Percentiles rank a stretch among this genome's conserved stretches.
These are phyloP conservation scores for Hippocampus guttulatus DNA, from an alignment of 2,113 vertebrate species.

Conservation along the genomic window DNA sequence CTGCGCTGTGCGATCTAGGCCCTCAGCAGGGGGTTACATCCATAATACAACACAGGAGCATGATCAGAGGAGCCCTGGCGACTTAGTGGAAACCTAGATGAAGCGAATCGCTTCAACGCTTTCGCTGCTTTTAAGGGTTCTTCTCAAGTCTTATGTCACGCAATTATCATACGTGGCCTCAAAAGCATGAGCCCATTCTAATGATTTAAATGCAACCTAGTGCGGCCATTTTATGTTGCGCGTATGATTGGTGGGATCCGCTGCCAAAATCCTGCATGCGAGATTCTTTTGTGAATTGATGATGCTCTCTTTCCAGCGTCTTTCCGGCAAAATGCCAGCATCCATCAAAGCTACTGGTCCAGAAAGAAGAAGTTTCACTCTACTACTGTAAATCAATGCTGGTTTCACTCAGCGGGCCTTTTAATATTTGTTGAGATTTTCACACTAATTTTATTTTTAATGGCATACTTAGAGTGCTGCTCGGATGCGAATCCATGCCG, in stretches of 20 bases:
- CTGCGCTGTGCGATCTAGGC: constrained; percentile 30
- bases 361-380: not conserved
- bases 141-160: constrained; percentile 22
- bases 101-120: constrained; percentile 12
- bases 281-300: constrained; percentile 7
- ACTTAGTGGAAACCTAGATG: constrained; percentile 20
- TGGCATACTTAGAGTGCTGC: not conserved
- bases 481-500: not conserved
- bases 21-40: constrained; percentile 52
- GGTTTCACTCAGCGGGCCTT: not conserved
- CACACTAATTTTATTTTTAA: not conserved
- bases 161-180: not conserved
- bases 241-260: not conserved
- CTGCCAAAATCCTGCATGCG: constrained; percentile 9
- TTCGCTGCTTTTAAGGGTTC: constrained; percentile 9
- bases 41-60: constrained; percentile 58
- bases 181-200: not conserved
- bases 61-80: constrained; percentile 37
- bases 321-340: not conserved
- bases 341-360: not conserved
- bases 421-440: not conserved
- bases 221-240: not conserved
- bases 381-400: not conserved
- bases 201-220: not conserved
- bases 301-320: not conserved